Conservation (phyloP, 1,140 invertebrate genomes). For the Bombus impatiens region DNA sequence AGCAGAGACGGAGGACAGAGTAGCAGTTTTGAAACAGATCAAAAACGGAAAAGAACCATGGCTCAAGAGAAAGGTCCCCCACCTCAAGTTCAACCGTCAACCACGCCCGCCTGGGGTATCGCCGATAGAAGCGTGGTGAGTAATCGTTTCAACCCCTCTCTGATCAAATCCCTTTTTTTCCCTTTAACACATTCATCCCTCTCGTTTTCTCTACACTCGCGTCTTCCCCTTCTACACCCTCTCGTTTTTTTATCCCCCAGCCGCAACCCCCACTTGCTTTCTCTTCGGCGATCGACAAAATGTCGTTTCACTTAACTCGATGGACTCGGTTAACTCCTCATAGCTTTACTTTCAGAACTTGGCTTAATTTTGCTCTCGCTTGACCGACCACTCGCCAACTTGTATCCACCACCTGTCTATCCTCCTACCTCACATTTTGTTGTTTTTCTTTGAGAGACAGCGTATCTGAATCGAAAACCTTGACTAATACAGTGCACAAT, state of each 20-base stretch:
- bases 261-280: slow-evolving; percentile 1
- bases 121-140: slow-evolving; percentile 77
- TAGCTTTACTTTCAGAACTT: neutral
- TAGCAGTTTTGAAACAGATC: neutral
- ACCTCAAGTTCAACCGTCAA: slow-evolving; percentile 62
- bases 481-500: neutral
- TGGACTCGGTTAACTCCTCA: neutral
- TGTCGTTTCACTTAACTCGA: slow-evolving; percentile 49
- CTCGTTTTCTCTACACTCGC: slow-evolving; percentile 29
- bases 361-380: neutral
- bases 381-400: too few relatives aligned
- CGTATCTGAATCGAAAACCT: neutral
- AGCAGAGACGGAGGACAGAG: fast-evolving
- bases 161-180: slow-evolving; percentile 55
- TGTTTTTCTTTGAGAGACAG: neutral
- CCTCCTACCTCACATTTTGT: fast-evolving
- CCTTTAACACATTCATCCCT: slow-evolving; percentile 15
- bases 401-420: too few relatives aligned
- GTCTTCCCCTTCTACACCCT: slow-evolving; percentile 5
- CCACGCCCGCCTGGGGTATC: slow-evolving; percentile 78
- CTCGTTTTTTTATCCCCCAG: neutral
- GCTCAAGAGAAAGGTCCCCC: slow-evolving; percentile 59
- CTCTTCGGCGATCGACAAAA: slow-evolving; percentile 49
- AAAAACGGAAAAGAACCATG: slow-evolving; percentile 59
- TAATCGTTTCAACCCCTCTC: slow-evolving; percentile 72